Conservation (phyloP, 2,888 invertebrate species). For the Augiades crinisus region DNA sequence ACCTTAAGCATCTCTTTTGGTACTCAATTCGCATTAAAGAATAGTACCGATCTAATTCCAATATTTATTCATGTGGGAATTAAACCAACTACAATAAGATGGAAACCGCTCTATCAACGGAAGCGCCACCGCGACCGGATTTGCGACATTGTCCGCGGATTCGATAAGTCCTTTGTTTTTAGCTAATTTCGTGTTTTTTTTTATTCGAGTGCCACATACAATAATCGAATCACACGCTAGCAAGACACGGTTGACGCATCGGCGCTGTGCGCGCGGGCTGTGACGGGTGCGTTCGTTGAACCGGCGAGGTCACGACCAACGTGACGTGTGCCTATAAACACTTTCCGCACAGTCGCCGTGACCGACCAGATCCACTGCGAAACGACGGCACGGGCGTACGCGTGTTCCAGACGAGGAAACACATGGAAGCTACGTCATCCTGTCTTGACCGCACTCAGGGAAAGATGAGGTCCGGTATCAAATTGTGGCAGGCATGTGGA, state of each 20-base stretch:
- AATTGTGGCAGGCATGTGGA: too few relatives aligned
- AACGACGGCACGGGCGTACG: too few relatives aligned
- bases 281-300: conserved; percentile 74
- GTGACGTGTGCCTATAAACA: conserved; percentile 61
- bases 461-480: too few relatives aligned
- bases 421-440: too few relatives aligned
- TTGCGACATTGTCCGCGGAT: conserved; percentile 4
- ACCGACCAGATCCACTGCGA: too few relatives aligned
- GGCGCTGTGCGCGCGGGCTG: conserved; percentile 51
- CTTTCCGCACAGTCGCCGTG: conserved; percentile 43
- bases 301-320: conserved; percentile 76
- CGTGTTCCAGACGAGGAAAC: too few relatives aligned
- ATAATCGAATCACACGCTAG: conserved; percentile 15
- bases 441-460: too few relatives aligned
- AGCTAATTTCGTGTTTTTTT: not conserved
- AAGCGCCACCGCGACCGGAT: conserved; percentile 14
- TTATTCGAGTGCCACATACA: not conserved
- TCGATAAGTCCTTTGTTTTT: conserved; percentile 1
- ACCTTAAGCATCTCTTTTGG: too few relatives aligned
- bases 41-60: not conserved
- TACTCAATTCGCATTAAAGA: too few relatives aligned
- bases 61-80: not conserved
- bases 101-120: conserved; percentile 6
- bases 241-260: conserved; percentile 59
- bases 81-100: not conserved